Percentiles rank a stretch among this genome's conserved stretches.
These are phyloP conservation scores for Rostratula benghalensis DNA, from an alignment of 2,113 vertebrate genomes.

Conservation along the genomic window DNA sequence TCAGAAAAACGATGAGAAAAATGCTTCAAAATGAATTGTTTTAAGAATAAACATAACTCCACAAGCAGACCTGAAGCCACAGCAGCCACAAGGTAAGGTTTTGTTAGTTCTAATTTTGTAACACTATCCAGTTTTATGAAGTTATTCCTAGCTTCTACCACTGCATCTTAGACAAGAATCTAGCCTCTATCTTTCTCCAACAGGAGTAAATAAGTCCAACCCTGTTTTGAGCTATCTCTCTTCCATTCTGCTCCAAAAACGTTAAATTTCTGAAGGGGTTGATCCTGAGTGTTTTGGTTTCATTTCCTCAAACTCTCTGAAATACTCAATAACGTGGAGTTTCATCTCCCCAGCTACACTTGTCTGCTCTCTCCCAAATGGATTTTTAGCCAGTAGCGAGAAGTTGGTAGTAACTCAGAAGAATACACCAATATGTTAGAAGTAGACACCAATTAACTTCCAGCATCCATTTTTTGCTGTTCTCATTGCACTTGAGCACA, in stretches of 20 bases:
- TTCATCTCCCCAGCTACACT: not conserved
- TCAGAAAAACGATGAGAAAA: not conserved
- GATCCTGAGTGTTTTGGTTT: not conserved
- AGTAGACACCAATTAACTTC: not conserved
- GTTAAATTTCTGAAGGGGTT: not conserved
- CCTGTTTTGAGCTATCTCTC: not conserved
- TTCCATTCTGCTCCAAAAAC: not conserved
- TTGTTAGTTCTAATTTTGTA: not conserved
- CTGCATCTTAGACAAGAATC: not conserved
- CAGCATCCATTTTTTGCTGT: not conserved
- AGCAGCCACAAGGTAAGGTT: not conserved
- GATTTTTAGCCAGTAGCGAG: not conserved
- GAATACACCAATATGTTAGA: not conserved
- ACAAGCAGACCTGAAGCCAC: not conserved
- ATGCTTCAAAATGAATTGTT: not conserved
- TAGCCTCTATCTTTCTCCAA: not conserved
- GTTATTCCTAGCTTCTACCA: not conserved
- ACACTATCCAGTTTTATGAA: not conserved
- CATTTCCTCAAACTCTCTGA: not conserved
- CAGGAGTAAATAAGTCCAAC: not conserved
- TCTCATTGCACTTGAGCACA: not conserved
- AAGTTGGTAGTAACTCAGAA: not conserved
- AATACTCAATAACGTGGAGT: not conserved
- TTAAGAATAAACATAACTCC: not conserved
- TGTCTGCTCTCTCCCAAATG: not conserved